phyloP scores from a whole-genome alignment of 1,140 invertebrate genomes.

The Drosophila malerkotliana region DNA sequence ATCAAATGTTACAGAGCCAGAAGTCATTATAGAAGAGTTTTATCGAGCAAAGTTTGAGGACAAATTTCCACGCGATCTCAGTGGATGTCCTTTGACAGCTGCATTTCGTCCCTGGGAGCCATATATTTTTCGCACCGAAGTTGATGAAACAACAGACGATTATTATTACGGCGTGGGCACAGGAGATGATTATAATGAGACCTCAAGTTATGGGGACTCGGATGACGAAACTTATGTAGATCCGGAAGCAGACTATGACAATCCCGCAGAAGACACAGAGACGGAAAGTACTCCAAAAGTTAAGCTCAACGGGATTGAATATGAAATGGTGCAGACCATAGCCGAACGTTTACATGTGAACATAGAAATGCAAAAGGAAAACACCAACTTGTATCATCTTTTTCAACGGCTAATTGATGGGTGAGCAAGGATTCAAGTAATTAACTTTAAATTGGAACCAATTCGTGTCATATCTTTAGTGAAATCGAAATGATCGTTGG shows the following conservation, averaged over 20 bases:
- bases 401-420: slow-evolving; percentile 78
- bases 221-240: slow-evolving; percentile 17
- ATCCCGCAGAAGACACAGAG: background rate
- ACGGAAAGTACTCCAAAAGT: slow-evolving; percentile 1
- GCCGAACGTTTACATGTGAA: slow-evolving; percentile 65
- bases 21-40: slow-evolving; percentile 53
- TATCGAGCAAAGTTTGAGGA: slow-evolving; percentile 58
- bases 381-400: slow-evolving; percentile 71
- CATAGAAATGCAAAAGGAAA: slow-evolving; percentile 70
- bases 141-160: slow-evolving; percentile 18
- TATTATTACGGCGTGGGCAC: slow-evolving; percentile 33
- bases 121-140: slow-evolving; percentile 61
- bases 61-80: slow-evolving; percentile 74
- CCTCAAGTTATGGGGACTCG: slow-evolving; percentile 19
- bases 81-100: slow-evolving; percentile 69
- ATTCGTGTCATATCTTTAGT: slow-evolving; percentile 15
- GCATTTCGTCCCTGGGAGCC: slow-evolving; percentile 78
- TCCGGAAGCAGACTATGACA: background rate
- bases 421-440: slow-evolving; percentile 27
- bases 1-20: slow-evolving; percentile 4
- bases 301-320: slow-evolving; percentile 67
- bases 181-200: slow-evolving; percentile 14
- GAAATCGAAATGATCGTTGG: slow-evolving; percentile 78
- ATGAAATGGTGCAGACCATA: slow-evolving; percentile 72
- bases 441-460: background rate